Evolutionary conservation across 2,113 vertebrate species (phyloP).

Genomic region (Cryptomyrus ogoouensis): DNA sequence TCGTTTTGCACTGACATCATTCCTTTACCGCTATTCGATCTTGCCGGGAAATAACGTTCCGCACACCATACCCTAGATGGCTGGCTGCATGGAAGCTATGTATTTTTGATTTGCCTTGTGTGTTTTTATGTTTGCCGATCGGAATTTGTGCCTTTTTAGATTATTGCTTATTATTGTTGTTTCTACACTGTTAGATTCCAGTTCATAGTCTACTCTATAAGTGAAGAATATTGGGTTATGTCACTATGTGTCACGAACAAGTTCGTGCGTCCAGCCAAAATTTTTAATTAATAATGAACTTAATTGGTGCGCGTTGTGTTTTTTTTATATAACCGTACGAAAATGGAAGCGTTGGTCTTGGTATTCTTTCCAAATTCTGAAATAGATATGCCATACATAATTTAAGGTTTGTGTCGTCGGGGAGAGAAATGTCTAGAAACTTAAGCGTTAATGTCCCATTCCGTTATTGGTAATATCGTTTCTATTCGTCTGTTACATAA

Average conservation of each 20-base stretch:
- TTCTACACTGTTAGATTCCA: neutral
- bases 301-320: neutral
- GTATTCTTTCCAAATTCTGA: neutral
- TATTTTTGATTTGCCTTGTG: neutral
- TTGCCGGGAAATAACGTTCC: neutral
- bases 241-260: neutral
- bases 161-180: neutral
- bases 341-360: neutral
- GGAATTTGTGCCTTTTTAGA: neutral
- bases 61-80: neutral
- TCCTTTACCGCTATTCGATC: neutral
- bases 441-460: neutral
- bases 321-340: neutral
- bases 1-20: neutral
- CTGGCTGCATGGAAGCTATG: neutral
- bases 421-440: neutral
- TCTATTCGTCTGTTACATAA: neutral
- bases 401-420: neutral
- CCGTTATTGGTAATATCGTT: conserved; percentile 1
- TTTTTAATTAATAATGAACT: neutral
- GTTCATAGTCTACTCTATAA: neutral
- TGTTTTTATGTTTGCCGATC: neutral
- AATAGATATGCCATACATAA: neutral
- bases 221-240: neutral
- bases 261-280: neutral